Evolutionary conservation across 1,140 invertebrate species (phyloP), one percentile per base, ranked within the genome.

Genomic region (Teleogryllus occipitalis): DNA sequence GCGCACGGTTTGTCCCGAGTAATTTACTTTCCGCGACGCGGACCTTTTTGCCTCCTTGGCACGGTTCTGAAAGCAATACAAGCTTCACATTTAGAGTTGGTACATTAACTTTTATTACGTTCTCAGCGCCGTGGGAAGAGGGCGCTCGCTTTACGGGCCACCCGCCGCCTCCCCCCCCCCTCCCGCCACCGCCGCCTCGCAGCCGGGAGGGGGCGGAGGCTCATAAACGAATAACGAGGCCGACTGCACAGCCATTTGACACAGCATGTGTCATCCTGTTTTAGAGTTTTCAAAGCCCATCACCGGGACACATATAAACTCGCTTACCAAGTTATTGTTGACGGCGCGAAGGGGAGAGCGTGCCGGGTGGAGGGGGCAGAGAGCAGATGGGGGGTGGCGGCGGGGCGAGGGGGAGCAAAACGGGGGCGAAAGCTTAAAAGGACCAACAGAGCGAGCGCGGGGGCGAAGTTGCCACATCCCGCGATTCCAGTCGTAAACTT

Each of bases 191-290:
- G 27, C 27, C 27, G 27, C 27, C 27, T 39, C 27, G 27, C 1
- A 39, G 27, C 27, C 27, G 27, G 54, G 10, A 65, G 54, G 54
- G 54, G 54, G 54, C 10, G 54, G 54, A 65, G 54, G 54, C 54
- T 65, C 54, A 65, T 65, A 65, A 65, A 65, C 54, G 54, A 65
- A 65, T 65, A 65, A 65, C 54, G 54, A 65, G 54, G 54, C 54
- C 54, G 54, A 10, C 54, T 65, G 54, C 54, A 65, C 54, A 65
- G 54, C 54, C 10, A 65, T 65, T 65, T 65, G 54, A 65, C 54
- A 65, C 10, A 14, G 54, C 54, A 65, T 65, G 54, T 65, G 54
- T 65, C 54, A 18, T 65, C 54, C 54, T 65, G 54, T 65, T 65
- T 65, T 65, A 65, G 54, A 65, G 54, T 65, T 65, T 65, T 65